phyloP scores from a whole-genome alignment of 2,797 vertebrate genomes.

The Tachyglossus aculeatus region DNA sequence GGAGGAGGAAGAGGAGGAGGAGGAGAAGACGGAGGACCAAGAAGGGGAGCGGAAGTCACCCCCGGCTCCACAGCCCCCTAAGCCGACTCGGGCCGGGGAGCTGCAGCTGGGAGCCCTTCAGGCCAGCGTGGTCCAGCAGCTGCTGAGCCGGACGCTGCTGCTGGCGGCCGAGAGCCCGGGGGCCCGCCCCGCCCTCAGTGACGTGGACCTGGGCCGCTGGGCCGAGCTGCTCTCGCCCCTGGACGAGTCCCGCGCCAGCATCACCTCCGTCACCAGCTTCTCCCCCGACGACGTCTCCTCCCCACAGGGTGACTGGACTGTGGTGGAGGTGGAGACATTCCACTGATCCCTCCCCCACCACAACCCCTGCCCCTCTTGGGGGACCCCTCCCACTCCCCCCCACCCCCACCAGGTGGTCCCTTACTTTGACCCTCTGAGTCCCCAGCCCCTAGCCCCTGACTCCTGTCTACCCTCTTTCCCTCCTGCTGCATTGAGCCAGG shows the following conservation, averaged over 20 bases:
- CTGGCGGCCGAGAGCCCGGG: conserved; percentile 64
- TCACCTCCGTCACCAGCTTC: conserved; percentile 89
- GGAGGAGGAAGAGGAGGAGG: conserved; percentile 24
- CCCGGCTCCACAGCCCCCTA: conserved; percentile 3
- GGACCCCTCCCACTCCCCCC: no score
- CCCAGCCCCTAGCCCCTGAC: neutral
- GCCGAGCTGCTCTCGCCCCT: conserved; percentile 82
- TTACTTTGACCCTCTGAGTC: neutral
- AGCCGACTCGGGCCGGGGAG: conserved; percentile 44
- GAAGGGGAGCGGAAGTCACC: neutral
- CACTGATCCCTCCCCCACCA: conserved; percentile 72
- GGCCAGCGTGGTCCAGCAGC: conserved; percentile 86
- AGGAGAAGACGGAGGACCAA: conserved; percentile 20
- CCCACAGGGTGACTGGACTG: conserved; percentile 86
- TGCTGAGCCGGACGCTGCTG: conserved; percentile 86
- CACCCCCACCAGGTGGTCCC: neutral
- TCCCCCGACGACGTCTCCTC: conserved; percentile 81
- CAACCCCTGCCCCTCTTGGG: neutral
- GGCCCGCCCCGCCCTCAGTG: conserved; percentile 69
- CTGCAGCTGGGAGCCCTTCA: conserved; percentile 69
- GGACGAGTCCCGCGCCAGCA: conserved; percentile 80
- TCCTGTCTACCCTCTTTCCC: neutral
- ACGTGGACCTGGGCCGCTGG: conserved; percentile 85
- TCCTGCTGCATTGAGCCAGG: no score
- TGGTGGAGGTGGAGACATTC: conserved; percentile 90